phyloP scores from a whole-genome alignment of 2,888 invertebrate genomes.

The Apantesis nais region DNA sequence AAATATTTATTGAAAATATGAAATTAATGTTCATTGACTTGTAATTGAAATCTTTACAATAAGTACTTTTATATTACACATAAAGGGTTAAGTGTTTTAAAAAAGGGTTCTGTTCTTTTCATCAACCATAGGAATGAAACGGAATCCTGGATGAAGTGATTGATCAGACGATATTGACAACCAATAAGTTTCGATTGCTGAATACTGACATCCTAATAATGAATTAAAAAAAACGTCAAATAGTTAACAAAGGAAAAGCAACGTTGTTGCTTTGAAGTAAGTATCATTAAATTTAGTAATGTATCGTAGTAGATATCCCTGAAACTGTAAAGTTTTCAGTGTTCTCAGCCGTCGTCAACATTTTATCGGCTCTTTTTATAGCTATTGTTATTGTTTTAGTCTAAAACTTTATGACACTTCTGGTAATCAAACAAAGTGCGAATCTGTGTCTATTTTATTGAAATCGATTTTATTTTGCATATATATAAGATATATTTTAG shows the following conservation, averaged over 20 bases:
- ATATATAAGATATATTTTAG: not conserved
- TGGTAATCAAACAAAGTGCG: slow-evolving; percentile 18
- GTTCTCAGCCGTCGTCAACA: slow-evolving; percentile 13
- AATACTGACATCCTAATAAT: not conserved
- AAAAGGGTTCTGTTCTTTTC: not conserved
- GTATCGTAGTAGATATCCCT: not conserved
- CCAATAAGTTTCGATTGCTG: not conserved
- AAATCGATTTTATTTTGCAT: slow-evolving; percentile 14
- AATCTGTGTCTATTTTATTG: slow-evolving; percentile 18
- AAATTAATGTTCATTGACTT: too few species aligned
- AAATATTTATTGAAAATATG: too few species aligned
- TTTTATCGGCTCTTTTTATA: slow-evolving; percentile 14
- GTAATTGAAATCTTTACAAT: too few species aligned
- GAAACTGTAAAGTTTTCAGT: not conserved
- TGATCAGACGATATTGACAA: not conserved
- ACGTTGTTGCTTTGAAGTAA: not conserved
- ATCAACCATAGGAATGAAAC: not conserved
- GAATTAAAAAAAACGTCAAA: not conserved
- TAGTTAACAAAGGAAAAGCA: not conserved
- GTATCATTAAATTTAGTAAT: not conserved
- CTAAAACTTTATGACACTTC: slow-evolving; percentile 10
- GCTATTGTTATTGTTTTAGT: slow-evolving; percentile 10
- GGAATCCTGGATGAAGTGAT: not conserved
- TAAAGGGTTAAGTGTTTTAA: too few species aligned
- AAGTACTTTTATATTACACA: too few species aligned